Evolutionary conservation across 2,888 invertebrate genomes (phyloP), one percentile per base, ranked within the genome.

Genomic region (Brachylomia viminalis): DNA sequence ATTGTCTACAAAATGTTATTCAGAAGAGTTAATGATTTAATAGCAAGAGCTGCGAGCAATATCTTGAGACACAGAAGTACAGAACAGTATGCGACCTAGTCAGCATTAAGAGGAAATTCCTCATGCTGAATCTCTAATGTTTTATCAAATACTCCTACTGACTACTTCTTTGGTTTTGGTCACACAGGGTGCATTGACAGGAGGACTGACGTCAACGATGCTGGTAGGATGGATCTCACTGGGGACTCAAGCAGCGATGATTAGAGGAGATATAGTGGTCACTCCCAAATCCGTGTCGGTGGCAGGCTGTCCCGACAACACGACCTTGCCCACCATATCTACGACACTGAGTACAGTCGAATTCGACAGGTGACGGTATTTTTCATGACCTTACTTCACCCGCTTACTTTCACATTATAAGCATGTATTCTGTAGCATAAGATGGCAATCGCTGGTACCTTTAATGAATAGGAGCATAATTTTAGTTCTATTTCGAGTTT

Each of bases 201-300:
- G 98, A 0, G 98, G 98, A 0, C 82, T 98, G 8, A 90, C 95
- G 0, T 97, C 98, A 42, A 97, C 98, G 0, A 87, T 97, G 38
- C 92, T 98, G 4, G 97, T 98, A 3, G 97, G 97, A 0, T 98
- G 98, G 98, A 97, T 98, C 69, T 98, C 98, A 0, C 92, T 98
- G 5, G 98, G 98, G 13, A 97, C 98, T 0, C 98, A 98, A 90
- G 96, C 97, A 15, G 97, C 97, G 17, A 97, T 98, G 94, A 97
- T 98, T 1, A 94, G 96, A 17, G 98, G 98, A 0, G 95, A 97
- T 8, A 97, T 98, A 68, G 91, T 95, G 6, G 96, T 97, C 71
- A 95, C 96, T 0, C 97, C 97, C 1, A 98, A 98, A 86, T 97
- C 97, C 0, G 95, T 98, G 0, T 97, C 97, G 0, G 93, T 97